Conservation (phyloP, 2,888 invertebrate species). For the Lagria hirta region DNA sequence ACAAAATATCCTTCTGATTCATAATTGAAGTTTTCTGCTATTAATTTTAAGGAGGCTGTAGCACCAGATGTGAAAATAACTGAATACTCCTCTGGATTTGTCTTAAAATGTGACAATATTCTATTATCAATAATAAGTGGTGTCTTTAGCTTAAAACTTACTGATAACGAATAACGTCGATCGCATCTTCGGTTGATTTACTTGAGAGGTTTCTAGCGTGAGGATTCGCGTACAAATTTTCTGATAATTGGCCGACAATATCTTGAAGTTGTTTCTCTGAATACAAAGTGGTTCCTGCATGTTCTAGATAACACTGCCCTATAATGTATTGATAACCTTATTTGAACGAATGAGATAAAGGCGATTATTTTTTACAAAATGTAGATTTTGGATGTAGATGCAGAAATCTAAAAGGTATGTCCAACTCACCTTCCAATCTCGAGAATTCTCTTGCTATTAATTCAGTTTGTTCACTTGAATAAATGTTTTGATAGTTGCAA, state of each 20-base stretch:
- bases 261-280: conserved; percentile 71
- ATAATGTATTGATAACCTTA: conserved; percentile 30
- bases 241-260: conserved; percentile 65
- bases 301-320: conserved; percentile 83
- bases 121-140: conserved; percentile 52
- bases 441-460: conserved; percentile 39
- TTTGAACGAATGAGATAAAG: no score
- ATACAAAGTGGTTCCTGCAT: conserved; percentile 85
- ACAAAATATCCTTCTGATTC: conserved; percentile 59
- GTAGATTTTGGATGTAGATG: no score
- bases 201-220: conserved; percentile 76
- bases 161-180: conserved; percentile 82
- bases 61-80: conserved; percentile 94
- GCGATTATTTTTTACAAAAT: no score
- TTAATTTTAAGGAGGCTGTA: conserved; percentile 81
- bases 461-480: conserved; percentile 57
- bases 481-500: conserved; percentile 55
- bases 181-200: conserved; percentile 75
- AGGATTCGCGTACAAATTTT: conserved; percentile 86
- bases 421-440: conserved; percentile 37
- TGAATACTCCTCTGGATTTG: conserved; percentile 75
- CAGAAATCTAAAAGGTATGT: no score
- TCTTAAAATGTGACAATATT: conserved; percentile 83
- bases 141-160: conserved; percentile 50
- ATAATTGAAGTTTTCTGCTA: conserved; percentile 81